Evolutionary conservation across 2,113 vertebrate species (phyloP).

Genomic region (Grammomys dolichurus): DNA sequence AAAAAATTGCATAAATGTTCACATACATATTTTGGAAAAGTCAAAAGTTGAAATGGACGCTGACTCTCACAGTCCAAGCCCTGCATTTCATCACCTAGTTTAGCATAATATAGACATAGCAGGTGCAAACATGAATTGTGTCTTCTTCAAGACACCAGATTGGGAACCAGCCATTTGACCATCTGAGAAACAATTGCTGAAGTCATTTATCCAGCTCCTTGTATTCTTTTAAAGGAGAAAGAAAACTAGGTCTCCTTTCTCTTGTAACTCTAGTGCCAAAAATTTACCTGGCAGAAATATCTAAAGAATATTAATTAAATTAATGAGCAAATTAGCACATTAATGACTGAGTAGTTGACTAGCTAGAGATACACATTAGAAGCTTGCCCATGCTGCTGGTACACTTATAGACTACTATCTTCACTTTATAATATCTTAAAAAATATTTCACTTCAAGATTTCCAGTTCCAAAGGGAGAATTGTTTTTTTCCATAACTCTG

Average conservation of each 20-base stretch:
- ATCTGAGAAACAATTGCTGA: background rate
- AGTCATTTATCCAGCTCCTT: background rate
- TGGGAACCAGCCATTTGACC: background rate
- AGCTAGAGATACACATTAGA: background rate
- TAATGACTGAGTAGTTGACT: conserved; percentile 6
- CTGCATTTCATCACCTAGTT: background rate
- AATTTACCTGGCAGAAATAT: background rate
- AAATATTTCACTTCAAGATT: background rate
- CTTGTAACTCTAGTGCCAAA: background rate
- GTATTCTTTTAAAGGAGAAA: background rate
- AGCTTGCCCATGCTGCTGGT: background rate
- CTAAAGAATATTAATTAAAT: conserved; percentile 14
- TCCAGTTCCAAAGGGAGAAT: background rate
- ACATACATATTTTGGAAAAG: background rate
- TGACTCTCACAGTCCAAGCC: background rate
- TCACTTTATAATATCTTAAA: background rate
- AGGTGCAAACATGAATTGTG: background rate
- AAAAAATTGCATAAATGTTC: background rate
- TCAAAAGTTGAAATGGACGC: conserved; percentile 14
- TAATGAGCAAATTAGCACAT: background rate
- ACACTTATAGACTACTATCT: background rate
- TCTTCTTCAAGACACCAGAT: background rate
- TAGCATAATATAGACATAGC: background rate
- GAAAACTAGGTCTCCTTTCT: background rate
- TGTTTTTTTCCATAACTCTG: background rate